A percentile compares a stretch with the other conserved stretches of the same genome.
phyloP scores from a whole-genome alignment of 2,797 vertebrate species.

The Catostomus latipinnis region DNA sequence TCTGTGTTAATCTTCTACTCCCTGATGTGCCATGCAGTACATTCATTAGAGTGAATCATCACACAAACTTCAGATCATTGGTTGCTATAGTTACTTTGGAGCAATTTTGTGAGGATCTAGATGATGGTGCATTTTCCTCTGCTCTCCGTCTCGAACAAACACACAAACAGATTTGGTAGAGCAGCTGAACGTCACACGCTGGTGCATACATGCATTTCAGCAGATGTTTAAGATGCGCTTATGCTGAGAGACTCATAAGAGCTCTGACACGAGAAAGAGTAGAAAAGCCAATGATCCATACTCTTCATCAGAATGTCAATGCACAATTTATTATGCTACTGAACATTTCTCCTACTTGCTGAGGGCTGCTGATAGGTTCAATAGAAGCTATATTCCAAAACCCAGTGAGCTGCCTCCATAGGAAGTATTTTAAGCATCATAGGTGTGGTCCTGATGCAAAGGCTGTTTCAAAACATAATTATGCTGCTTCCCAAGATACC shows the following conservation, averaged over 20 bases:
- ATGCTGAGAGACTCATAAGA: conserved; percentile 21
- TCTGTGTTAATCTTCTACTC: not conserved
- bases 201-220: conserved; percentile 32
- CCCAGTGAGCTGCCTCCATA: too few relatives aligned
- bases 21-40: conserved; percentile 16
- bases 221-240: conserved; percentile 48
- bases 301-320: not conserved
- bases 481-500: too few relatives aligned
- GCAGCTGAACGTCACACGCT: not conserved
- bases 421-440: too few relatives aligned
- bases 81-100: conserved; percentile 39
- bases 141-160: conserved; percentile 29
- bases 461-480: too few relatives aligned
- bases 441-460: too few relatives aligned
- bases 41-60: conserved; percentile 30
- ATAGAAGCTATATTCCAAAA: too few relatives aligned
- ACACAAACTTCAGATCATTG: conserved; percentile 1
- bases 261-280: not conserved
- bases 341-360: too few relatives aligned
- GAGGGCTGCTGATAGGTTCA: too few relatives aligned
- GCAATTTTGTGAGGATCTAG: conserved; percentile 25
- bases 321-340: not conserved
- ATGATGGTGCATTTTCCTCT: conserved; percentile 35
- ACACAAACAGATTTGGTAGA: conserved; percentile 15
- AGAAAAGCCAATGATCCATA: conserved; percentile 8